Conservation (phyloP, 2,113 vertebrate genomes). For the Poeciliopsis retropinna region DNA sequence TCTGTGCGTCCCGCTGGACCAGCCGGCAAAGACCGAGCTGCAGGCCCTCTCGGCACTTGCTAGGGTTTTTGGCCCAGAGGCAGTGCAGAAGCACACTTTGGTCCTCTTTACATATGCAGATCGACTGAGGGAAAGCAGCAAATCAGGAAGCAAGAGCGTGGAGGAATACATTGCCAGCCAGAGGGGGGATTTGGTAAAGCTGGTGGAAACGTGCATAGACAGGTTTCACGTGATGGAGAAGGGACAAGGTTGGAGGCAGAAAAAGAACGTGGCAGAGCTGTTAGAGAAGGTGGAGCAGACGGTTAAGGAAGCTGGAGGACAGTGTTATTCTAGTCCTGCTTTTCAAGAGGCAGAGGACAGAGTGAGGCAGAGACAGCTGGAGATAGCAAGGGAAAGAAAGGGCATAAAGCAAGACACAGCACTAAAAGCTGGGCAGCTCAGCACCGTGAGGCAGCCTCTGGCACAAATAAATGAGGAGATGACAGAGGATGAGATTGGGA, state of each 20-base stretch:
- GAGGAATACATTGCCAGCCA: slow-evolving; percentile 73
- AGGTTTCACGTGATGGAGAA: slow-evolving; percentile 76
- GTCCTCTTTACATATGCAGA: slow-evolving; percentile 77
- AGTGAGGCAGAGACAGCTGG: slow-evolving; percentile 66
- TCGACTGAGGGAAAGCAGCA: slow-evolving; percentile 48
- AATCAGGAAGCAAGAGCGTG: slow-evolving; percentile 23
- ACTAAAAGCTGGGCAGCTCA: slow-evolving; percentile 9
- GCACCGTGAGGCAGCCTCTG: slow-evolving; percentile 56
- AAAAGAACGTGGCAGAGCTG: slow-evolving; percentile 55
- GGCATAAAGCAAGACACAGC: slow-evolving; percentile 5
- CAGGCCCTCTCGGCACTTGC: slow-evolving; percentile 61
- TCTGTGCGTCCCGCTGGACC: slow-evolving; percentile 78
- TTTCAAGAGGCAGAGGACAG: slow-evolving; percentile 67
- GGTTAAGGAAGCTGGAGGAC: slow-evolving; percentile 69
- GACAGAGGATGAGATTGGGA: slow-evolving; percentile 64
- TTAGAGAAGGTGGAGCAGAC: slow-evolving; percentile 79
- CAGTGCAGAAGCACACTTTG: slow-evolving; percentile 62
- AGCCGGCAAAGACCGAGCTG: slow-evolving; percentile 65
- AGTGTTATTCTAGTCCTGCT: slow-evolving; percentile 66
- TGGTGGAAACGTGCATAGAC: slow-evolving; percentile 78
- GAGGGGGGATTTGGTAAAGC: slow-evolving; percentile 72
- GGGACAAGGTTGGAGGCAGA: neutral
- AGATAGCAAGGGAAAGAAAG: slow-evolving; percentile 47
- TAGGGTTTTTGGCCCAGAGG: slow-evolving; percentile 63
- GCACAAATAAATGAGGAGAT: slow-evolving; percentile 61